Evolutionary conservation across 2,113 vertebrate species (phyloP), one percentile per base, ranked within the genome.

Genomic region (Solea solea): DNA sequence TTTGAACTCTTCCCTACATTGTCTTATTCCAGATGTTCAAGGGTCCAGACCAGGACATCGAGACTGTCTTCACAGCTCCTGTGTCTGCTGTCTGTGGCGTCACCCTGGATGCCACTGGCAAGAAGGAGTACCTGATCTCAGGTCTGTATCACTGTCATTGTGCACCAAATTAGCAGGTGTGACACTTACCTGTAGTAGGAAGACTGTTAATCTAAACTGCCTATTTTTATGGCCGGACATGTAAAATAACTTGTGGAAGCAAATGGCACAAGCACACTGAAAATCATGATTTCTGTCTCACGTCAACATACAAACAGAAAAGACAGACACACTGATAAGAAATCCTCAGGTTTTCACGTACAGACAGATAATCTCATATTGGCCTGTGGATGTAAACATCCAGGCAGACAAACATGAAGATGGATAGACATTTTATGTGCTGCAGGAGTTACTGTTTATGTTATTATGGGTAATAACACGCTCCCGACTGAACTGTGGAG

Each of bases 101-200:
- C 68, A 95, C 95, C 13, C 93, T 99, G 94, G 97, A 99, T 73
- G 91, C 94, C 27, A 94, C 89, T 8, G 97, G 96, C 59, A 98
- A 98, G 92, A 99, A 98, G 90, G 97, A 98, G 8, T 98, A 99
- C 86, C 90, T 99, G 83, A 98, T 99, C 2, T 95, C 97, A 95
- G 97, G 97, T 98, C 74, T 64, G 86, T 65, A 5, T 12, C 14
- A 6, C 41, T 48, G 10, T 48, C 2, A 14, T 48, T 28, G 34
- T 34, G 34, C 5, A 34, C 34, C 34, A 34, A 34, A 34, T 34
- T 34, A 34, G 34, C 34, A 34, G 34, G 34, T 34, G 34, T 34
- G 34, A 34, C 34, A 6, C 34, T 34, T 34, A 34, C 34, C 34
- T 34, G 34, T 34, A 34, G 34, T 34, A 34, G 34, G 34, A 34